Evolutionary conservation across 1,140 invertebrate species (phyloP).

Genomic region (Drosophila bifasciata): DNA sequence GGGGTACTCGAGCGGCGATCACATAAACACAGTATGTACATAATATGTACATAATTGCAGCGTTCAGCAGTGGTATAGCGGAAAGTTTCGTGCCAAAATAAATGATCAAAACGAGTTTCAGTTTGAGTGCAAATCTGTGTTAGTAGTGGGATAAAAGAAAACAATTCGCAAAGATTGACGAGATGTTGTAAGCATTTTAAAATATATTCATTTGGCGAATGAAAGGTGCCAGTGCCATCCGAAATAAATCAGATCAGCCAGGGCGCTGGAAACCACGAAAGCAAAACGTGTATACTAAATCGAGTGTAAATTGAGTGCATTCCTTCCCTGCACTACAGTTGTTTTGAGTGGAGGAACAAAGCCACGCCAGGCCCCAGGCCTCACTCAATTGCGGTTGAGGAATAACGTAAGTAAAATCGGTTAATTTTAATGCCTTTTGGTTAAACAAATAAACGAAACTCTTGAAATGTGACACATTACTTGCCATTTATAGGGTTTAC

Average conservation of each 20-base stretch:
- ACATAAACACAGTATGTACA: not conserved
- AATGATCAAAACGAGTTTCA: conserved; percentile 30
- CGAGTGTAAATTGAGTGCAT: conserved; percentile 22
- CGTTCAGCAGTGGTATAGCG: not conserved
- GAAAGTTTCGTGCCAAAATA: conserved; percentile 32
- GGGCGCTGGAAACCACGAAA: not conserved
- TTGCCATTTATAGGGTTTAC: conserved; percentile 28
- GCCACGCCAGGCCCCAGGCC: conserved; percentile 1
- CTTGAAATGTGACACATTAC: conserved; percentile 27
- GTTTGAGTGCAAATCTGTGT: not conserved
- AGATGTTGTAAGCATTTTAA: conserved; percentile 45
- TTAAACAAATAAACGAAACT: conserved; percentile 33
- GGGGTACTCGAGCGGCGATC: no score
- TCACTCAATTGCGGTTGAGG: no score
- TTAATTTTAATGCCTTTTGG: not conserved
- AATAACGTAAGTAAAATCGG: no score
- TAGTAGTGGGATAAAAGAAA: conserved; percentile 29
- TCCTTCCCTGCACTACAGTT: conserved; percentile 17
- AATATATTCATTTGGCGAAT: conserved; percentile 11
- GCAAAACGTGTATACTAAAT: conserved; percentile 23
- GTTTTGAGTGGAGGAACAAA: conserved; percentile 28
- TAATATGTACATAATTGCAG: not conserved
- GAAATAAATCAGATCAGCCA: conserved; percentile 9
- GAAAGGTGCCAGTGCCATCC: no score
- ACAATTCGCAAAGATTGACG: conserved; percentile 12